These are phyloP conservation scores for Mesaphorura yosii DNA, from an alignment of 1,140 invertebrate species.

Conservation along the genomic window DNA sequence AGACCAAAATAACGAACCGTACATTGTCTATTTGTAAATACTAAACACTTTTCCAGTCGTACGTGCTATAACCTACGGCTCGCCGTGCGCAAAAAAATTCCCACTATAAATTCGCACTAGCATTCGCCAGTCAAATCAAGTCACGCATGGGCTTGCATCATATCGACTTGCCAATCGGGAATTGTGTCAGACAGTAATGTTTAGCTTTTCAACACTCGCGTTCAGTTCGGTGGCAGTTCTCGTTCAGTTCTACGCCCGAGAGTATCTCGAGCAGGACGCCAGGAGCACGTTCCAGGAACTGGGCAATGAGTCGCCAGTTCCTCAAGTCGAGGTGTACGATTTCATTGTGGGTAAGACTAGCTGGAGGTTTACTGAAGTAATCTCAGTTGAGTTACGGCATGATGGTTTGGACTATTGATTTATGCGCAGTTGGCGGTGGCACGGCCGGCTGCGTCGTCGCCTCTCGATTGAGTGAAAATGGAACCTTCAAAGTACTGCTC, in stretches of 20 bases:
- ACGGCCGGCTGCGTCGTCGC: slow-evolving; percentile 1
- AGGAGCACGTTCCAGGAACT: neutral
- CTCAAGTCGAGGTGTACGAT: neutral
- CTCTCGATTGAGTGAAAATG: neutral
- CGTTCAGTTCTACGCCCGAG: neutral
- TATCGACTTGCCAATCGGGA: too few relatives aligned
- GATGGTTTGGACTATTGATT: neutral
- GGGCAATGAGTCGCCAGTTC: neutral
- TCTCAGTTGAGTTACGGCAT: too few relatives aligned
- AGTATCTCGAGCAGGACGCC: neutral
- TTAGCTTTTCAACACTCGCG: neutral
- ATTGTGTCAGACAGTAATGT: too few relatives aligned
- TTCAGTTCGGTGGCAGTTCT: neutral
- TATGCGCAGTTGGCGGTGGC: slow-evolving; percentile 1
- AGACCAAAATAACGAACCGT: too few relatives aligned
- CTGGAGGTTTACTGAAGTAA: neutral
- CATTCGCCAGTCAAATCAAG: too few relatives aligned
- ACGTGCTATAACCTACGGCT: too few relatives aligned
- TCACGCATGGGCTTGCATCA: too few relatives aligned
- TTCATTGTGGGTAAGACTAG: slow-evolving; percentile 1
- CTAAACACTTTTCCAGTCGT: too few relatives aligned
- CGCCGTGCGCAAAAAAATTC: too few relatives aligned
- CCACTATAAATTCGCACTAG: too few relatives aligned
- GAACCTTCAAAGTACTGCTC: slow-evolving; percentile 1
- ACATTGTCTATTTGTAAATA: too few relatives aligned